Conservation (phyloP, 2,113 vertebrate genomes). For the Toxotes jaculatrix region DNA sequence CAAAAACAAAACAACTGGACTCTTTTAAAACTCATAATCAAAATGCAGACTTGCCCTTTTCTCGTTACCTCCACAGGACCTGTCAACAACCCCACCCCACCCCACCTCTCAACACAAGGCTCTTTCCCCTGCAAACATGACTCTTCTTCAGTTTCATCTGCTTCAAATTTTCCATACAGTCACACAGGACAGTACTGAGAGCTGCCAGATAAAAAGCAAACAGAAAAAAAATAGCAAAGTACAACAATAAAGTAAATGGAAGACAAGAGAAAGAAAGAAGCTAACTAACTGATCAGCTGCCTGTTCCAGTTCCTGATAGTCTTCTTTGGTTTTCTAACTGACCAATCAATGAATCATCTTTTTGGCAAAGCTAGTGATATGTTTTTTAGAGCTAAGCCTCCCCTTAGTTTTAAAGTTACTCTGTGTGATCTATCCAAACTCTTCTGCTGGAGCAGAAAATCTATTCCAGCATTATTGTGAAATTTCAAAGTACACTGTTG, state of each 20-base stretch:
- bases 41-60: conserved; percentile 18
- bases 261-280: neutral
- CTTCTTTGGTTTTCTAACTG: neutral
- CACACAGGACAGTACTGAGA: neutral
- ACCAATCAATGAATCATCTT: neutral
- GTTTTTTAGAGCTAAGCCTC: neutral
- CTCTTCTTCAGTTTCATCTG: conserved; percentile 26
- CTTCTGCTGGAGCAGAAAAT: neutral
- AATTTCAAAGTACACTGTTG: neutral
- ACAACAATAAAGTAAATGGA: neutral
- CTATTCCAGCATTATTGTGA: neutral
- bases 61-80: neutral
- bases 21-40: conserved; percentile 23
- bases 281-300: neutral
- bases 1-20: conserved; percentile 26
- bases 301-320: neutral
- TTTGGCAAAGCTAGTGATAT: neutral
- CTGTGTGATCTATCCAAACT: neutral
- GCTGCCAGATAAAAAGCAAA: neutral
- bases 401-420: neutral
- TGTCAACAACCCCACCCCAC: neutral
- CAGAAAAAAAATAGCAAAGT: neutral
- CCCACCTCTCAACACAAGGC: neutral
- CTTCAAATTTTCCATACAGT: neutral
- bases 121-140: neutral